These are phyloP conservation scores for chimpanzee (Pan troglodytes) DNA, from an alignment of 2,113 vertebrate species.

Conservation along the genomic window NHGRI_mPanTro3-v2.1_pri NC_072412.2:45198001-45198500, in stretches of 20 bases:
- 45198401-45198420: background rate
- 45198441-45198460: background rate
- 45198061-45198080: background rate
- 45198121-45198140: background rate
- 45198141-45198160: background rate
- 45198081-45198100: no score
- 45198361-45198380: background rate
- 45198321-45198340: background rate
- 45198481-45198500: background rate
- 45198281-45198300: background rate
- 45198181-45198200: background rate
- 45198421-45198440: background rate
- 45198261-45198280: background rate
- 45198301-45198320: background rate
- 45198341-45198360: background rate
- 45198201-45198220: background rate
- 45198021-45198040: background rate
- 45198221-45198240: background rate
- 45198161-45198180: background rate
- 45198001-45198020: background rate
- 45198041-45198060: background rate
- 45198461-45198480: background rate
- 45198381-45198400: background rate
- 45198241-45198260: background rate
- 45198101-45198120: background rate